These are phyloP conservation scores for Chlamydotis undulata DNA, from an alignment of 2,113 vertebrate species.

Conservation along the genomic window DNA sequence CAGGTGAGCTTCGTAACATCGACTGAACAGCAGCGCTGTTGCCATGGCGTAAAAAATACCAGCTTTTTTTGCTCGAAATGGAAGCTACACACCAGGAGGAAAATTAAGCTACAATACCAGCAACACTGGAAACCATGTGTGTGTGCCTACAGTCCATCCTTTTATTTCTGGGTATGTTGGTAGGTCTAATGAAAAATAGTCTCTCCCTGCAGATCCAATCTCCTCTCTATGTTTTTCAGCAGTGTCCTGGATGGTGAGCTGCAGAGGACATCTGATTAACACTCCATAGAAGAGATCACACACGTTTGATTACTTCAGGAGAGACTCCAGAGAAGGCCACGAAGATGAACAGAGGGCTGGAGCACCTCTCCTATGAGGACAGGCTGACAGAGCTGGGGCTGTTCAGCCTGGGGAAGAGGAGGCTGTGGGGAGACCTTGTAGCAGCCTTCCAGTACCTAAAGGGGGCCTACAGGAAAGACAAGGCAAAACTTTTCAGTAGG, in stretches of 20 bases:
- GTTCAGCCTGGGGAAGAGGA: too few relatives aligned
- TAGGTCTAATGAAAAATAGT: background rate
- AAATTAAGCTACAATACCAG: background rate
- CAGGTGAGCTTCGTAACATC: background rate
- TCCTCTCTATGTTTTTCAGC: too few relatives aligned
- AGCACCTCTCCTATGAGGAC: too few relatives aligned
- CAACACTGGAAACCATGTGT: rapidly evolving
- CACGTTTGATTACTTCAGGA: background rate
- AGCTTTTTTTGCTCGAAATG: background rate
- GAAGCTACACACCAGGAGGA: background rate
- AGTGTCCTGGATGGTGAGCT: background rate
- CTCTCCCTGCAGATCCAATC: background rate
- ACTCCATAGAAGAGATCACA: background rate
- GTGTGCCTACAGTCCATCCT: background rate
- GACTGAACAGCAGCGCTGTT: background rate
- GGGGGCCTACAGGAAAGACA: too few relatives aligned
- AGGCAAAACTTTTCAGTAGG: too few relatives aligned
- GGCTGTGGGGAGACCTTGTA: too few relatives aligned
- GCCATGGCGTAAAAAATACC: background rate
- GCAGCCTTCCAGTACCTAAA: too few relatives aligned
- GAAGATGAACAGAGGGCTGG: too few relatives aligned
- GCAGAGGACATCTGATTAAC: background rate
- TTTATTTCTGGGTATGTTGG: background rate
- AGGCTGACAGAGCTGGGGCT: too few relatives aligned
- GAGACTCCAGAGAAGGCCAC: too few relatives aligned